Base-by-base conservation (phyloP, 2,888 invertebrate species). In the Pediacus dermestoides region DNA sequence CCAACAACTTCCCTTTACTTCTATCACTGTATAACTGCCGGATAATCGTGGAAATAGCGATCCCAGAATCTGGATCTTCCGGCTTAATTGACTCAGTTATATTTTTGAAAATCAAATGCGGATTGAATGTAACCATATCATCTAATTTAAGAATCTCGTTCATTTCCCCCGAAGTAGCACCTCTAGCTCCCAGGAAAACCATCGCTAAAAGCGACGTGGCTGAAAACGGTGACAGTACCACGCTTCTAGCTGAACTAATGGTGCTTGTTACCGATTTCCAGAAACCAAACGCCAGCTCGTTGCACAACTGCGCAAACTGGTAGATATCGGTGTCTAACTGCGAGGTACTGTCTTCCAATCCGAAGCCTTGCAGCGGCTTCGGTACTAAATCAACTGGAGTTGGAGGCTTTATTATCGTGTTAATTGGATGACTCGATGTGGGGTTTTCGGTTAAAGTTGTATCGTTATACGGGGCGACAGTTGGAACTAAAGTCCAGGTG, bases 71-170 rank as follows among this genome's bases (percentile, higher is more conserved):
- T 21, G 77, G 72, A 0, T 81, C 75, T 15, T 78, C 77, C 16
- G 76, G 71, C 0, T 78, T 75, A 16, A 88, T 82, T 0, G 88
- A 84, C 57, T 88, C 88, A 0, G 88, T 88, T 11, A 91, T 82
- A 60, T 90, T 90, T 63, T 86, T 86, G 53, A 90, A 80, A 1
- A 88, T 82, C 53, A 89, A 76, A 63, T 92, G 91, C 0, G 91
- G 91, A 67, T 91, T 92, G 58, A 92, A 91, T 0, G 88, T 88
- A 0, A 88, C 83, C 80, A 90, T 88, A 48, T 91, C 88, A 60
- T 91, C 91, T 9, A 91, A 70, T 54, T 82, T 81, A 0, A 91
- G 70, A 7, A 91, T 79, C 58, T 89, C 88, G 60, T 91, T 90
- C 85, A 92, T 88, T 74, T 90, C 88, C 0, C 87, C 88, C 0